Conservation (phyloP, 2,797 vertebrate species). For the Tapirus indicus region DNA sequence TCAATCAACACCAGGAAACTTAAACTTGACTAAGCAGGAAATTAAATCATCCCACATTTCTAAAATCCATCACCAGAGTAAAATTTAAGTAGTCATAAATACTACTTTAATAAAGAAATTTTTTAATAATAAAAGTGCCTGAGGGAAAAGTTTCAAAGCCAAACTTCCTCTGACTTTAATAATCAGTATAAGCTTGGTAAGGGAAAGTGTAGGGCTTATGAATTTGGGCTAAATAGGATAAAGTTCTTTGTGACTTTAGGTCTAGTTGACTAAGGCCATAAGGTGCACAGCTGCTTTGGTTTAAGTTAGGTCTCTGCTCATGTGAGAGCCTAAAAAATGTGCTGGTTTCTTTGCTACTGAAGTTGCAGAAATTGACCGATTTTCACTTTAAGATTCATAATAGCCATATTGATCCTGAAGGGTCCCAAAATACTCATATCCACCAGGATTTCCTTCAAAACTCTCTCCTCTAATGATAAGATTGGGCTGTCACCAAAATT, state of each 20-base stretch:
- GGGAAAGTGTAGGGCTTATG: background rate
- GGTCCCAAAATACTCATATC: background rate
- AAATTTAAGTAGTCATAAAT: constrained; percentile 46
- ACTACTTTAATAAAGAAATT: constrained; percentile 8
- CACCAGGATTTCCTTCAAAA: background rate
- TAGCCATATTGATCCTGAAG: background rate
- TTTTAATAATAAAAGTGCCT: background rate
- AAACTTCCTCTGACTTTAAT: constrained; percentile 39
- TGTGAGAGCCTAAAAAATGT: background rate
- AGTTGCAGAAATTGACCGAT: background rate
- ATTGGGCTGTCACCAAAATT: constrained; percentile 22
- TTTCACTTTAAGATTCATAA: background rate
- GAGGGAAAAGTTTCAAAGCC: constrained; percentile 33
- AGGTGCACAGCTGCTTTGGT: background rate
- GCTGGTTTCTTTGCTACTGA: constrained; percentile 23
- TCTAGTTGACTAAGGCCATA: background rate
- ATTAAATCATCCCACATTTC: constrained; percentile 14
- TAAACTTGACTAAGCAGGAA: background rate
- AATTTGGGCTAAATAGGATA: background rate
- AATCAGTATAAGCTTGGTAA: background rate
- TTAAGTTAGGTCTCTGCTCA: background rate
- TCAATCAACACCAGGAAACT: constrained; percentile 38
- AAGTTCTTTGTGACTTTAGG: background rate
- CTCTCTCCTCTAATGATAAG: background rate
- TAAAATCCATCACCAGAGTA: constrained; percentile 33